Evolutionary conservation across 2,888 invertebrate genomes (phyloP), one percentile per base, ranked within the genome.

Genomic region (Morpho helenor): DNA sequence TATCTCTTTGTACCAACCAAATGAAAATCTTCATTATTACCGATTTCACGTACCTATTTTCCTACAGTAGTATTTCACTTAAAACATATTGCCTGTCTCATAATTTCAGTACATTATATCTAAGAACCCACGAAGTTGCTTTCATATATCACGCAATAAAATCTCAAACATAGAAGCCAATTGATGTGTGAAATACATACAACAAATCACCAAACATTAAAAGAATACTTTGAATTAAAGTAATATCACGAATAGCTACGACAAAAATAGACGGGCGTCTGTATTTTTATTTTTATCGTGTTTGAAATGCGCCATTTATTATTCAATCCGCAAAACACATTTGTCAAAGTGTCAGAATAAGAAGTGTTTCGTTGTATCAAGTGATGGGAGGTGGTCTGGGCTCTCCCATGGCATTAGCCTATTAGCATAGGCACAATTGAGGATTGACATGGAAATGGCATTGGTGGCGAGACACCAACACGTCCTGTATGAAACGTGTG

Each of bases 401-500:
- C 52, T 42, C 16, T 31, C 22, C 10, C 31, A 45, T 39, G 45
- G 52, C 10, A 39, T 45, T 39, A 46, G 40, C 9, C 40, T 46
- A 53, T 53, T 83, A 82, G 76, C 80, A 84, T 84, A 75, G 74
- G 74, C 72, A 80, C 79, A 79, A 53, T 53, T 73, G 66, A 70
- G 69, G 75, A 78, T 80, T 82, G 81, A 80, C 84, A 82, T 81
- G 79, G 79, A 70, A 53, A 47, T 41, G 70, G 71, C 71, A 75
- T 72, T 53, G 22, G 45, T 71, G 77, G 75, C 76, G 75, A 75
- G 75, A 69, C 74, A 68, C 75, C 70, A 71, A 82, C 82, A 83
- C 84, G 83, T 86, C 83, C 87, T 79, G 83, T 70, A 57, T 52
- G 58, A 62, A 69, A 84, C 87, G 88, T 86, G 87, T 63, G 57